Evolutionary conservation across 2,888 invertebrate species (phyloP), one percentile per base, ranked within the genome.

Genomic region (Drosophila sordidapex): DNA sequence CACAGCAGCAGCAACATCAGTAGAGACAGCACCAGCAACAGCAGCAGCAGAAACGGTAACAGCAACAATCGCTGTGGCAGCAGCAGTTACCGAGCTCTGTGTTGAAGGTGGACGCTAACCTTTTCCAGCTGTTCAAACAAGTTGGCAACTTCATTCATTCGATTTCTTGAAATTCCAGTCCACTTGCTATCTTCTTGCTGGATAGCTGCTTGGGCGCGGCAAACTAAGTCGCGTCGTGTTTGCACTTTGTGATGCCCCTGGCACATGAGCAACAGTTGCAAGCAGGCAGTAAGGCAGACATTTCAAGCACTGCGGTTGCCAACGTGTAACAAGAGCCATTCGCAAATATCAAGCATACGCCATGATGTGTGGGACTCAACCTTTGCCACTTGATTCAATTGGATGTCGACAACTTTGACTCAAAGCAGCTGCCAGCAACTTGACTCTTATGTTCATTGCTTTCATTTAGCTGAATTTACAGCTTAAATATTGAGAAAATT

Each of bases 241-340:
- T 66, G 48, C 58, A 53, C 74, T 58, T 53, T 54, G 63, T 76
- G 73, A 64, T 73, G 73, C 70, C 73, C 18, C 35, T 74, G 43
- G 64, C 64, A 70, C 72, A 72, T 78, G 82, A 86, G 83, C 83
- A 84, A 83, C 83, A 84, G 89, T 88, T 88, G 81, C 84, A 86
- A 13, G 18, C 56, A 46, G 15, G 46, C 46, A 46, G 46, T 25
- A 33, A 38, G 48, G 33, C 27, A 66, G 35, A 27, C n/a, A 31
- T 59, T 74, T 82, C 64, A 82, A 69, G 66, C 58, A 59, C 75
- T 70, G 63, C 65, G 60, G 68, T 61, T 73, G 69, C 29, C 68
- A 61, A 40, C 63, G 51, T 48, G 33, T n/a, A 58, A 46, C 51
- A 54, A 60, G 60, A 48, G 69, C 38, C 67, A 52, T 38, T 61